Base-by-base conservation (phyloP, 2,113 vertebrate species). In the Pangasianodon gigas region DNA sequence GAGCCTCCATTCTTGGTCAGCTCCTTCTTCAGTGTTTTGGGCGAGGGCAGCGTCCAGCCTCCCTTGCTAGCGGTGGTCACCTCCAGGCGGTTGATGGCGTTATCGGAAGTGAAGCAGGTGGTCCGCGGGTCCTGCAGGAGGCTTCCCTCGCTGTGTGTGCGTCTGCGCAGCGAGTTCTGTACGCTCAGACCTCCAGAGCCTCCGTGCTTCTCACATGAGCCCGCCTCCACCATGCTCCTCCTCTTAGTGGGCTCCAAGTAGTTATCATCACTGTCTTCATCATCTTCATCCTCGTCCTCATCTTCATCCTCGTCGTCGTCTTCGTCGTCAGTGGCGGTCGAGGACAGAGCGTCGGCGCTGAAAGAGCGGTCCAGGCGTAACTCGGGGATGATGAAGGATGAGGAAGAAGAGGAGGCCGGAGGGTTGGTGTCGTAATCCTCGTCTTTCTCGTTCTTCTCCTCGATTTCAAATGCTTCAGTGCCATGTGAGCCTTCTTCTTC, bases 121-220 rank as follows among this genome's bases (percentile, higher is more conserved):
- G 96, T 89, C 16, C 96, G 97, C 51, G 96, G 89, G 93, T 99
- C 98, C 94, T 99, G 98, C 93, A 98, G 96, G 29, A 99, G 96
- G 93, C 97, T 98, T 90, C 98, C 98, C 93, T 99, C 98, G 0
- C 98, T 99, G 96, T 99, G 98, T 0, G 98, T 99, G 89, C 98
- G 97, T 87, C 98, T 95, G 84, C 98, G 96, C 88, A 99, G 96
- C 0, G 98, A 98, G 90, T 96, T 97, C 96, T 99, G 98, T 91
- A 97, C 97, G 0, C 97, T 97, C 79, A 98, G 96, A 0, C 94
- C 95, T 80, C 41, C 97, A 62, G 87, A 77, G 6, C 96, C 96
- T 51, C 97, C 96, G n/a, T 96, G 94, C 0, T 96, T 93, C 92
- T 97, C 97, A 0, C 95, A 96, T 0, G 95, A 94, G 0, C 96